phyloP scores from a whole-genome alignment of 2,888 invertebrate species.

The Lasiommata megera region DNA sequence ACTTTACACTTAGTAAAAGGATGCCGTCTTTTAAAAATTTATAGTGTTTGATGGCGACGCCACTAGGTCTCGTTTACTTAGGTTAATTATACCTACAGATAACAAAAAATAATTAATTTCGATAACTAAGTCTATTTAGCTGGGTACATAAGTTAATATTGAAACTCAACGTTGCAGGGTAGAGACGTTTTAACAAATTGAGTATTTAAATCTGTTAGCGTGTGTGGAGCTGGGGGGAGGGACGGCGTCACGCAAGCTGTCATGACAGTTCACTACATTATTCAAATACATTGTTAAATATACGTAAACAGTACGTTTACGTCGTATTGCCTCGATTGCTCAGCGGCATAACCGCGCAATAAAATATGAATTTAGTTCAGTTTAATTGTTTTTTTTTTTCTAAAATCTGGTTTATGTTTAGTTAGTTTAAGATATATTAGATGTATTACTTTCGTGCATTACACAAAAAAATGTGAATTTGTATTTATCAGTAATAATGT shows the following conservation, averaged over 20 bases:
- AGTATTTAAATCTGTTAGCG: slow-evolving; percentile 44
- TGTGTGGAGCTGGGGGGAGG: slow-evolving; percentile 42
- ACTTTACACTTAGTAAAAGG: too few species aligned
- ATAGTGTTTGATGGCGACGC: background rate
- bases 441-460: too few species aligned
- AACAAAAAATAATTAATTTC: background rate
- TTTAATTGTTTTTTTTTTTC: too few species aligned
- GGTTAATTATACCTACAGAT: background rate
- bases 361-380: too few species aligned
- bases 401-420: too few species aligned
- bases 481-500: too few species aligned
- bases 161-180: slow-evolving; percentile 15
- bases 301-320: too few species aligned
- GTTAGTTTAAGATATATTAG: too few species aligned
- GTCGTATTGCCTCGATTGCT: too few species aligned
- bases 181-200: slow-evolving; percentile 35
- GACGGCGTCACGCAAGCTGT: slow-evolving; percentile 58
- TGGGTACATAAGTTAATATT: slow-evolving; percentile 14
- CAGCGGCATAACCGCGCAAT: too few species aligned
- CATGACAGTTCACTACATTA: slow-evolving; percentile 41
- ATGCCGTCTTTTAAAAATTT: background rate
- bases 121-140: background rate
- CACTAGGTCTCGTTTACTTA: background rate
- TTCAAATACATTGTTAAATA: slow-evolving; percentile 21
- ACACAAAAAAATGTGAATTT: too few species aligned